These are phyloP conservation scores for Argyrosomus regius DNA, from an alignment of 2,797 vertebrate genomes.

Conservation along the genomic window DNA sequence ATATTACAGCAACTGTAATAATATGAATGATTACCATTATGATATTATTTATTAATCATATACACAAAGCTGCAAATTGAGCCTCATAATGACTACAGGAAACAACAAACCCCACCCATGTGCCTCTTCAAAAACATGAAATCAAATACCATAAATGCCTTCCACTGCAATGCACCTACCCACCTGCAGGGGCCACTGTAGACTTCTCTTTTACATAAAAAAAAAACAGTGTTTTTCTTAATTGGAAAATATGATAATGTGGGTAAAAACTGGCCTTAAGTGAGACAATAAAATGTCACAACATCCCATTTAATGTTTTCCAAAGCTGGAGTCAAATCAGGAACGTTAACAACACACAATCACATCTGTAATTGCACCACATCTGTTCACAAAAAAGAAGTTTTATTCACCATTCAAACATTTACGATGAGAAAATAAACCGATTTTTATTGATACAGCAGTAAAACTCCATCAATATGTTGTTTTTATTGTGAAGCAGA, in stretches of 20 bases:
- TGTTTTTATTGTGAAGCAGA: not conserved
- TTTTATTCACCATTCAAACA: not conserved
- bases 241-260: no score
- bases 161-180: rapidly evolving
- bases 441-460: not conserved
- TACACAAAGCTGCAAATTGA: not conserved
- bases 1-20: not conserved
- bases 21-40: not conserved
- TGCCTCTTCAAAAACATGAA: not conserved
- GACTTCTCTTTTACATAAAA: not conserved
- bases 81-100: not conserved
- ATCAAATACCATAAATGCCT: not conserved
- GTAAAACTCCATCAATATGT: not conserved
- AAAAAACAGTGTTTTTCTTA: no score
- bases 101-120: conserved; percentile 9
- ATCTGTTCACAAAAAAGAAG: not conserved
- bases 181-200: conserved; percentile 17
- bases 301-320: conserved; percentile 32
- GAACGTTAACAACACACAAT: not conserved
- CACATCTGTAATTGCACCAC: not conserved
- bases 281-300: not conserved
- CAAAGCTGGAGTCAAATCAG: conserved; percentile 12
- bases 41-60: not conserved
- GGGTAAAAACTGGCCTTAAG: no score
- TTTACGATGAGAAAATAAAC: not conserved